A percentile compares a stretch with the other conserved stretches of the same genome.
phyloP scores from a whole-genome alignment of 2,797 vertebrate genomes.

The Scolopax rusticola region DNA sequence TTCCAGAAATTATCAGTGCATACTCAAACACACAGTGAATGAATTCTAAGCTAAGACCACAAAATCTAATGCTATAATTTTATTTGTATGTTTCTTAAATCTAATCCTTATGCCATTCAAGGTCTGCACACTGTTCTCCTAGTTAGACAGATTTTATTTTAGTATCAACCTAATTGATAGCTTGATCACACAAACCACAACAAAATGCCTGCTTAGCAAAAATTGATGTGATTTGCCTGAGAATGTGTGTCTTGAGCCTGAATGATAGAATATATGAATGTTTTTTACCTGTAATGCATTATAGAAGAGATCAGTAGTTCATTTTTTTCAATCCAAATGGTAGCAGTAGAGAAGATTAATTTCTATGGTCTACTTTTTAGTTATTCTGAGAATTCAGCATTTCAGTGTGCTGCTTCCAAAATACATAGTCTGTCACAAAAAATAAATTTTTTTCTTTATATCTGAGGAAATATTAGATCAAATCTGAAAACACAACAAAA shows the following conservation, averaged over 20 bases:
- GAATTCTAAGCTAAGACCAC: neutral
- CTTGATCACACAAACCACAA: neutral
- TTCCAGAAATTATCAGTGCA: neutral
- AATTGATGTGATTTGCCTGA: neutral
- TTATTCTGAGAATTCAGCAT: neutral
- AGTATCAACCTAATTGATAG: neutral
- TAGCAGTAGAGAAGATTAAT: neutral
- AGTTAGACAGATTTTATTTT: neutral
- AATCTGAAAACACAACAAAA: neutral
- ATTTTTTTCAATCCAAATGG: neutral
- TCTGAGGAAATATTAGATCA: neutral
- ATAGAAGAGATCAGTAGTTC: neutral
- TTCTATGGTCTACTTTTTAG: neutral
- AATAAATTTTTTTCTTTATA: neutral
- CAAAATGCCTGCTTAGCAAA: neutral
- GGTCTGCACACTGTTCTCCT: neutral
- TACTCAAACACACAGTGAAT: neutral
- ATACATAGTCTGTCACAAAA: neutral
- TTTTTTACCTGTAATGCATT: neutral
- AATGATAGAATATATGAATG: neutral
- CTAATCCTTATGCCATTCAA: neutral
- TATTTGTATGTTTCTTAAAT: neutral
- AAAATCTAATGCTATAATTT: neutral
- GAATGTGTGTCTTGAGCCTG: neutral
- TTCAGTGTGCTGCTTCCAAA: neutral